These are phyloP conservation scores for Achlya flavicornis DNA, from an alignment of 2,888 invertebrate species.

Conservation along the genomic window DNA sequence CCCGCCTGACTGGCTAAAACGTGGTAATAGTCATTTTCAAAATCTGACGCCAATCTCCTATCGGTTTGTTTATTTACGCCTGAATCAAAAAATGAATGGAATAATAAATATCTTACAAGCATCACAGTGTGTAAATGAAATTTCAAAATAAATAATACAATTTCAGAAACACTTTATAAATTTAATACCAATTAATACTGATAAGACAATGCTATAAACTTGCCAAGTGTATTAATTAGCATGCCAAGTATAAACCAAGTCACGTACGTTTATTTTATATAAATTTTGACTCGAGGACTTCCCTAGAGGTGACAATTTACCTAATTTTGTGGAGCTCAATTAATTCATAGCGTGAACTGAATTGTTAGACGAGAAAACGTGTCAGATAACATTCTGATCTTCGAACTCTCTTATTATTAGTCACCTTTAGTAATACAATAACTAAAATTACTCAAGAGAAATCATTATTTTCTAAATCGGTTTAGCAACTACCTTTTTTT, in stretches of 20 bases:
- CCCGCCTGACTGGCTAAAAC: no score
- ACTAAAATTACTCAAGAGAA: not conserved
- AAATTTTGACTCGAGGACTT: conserved; percentile 18
- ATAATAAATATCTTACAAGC: no score
- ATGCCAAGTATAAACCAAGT: conserved; percentile 24
- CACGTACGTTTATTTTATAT: conserved; percentile 23
- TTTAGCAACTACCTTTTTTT: not conserved
- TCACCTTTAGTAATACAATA: not conserved
- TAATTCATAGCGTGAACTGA: conserved; percentile 47
- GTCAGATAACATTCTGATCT: not conserved
- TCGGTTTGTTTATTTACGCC: no score
- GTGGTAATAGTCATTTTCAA: no score
- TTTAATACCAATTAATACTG: conserved; percentile 2
- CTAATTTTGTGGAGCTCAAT: conserved; percentile 36
- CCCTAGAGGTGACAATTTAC: conserved; percentile 39
- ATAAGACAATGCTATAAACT: conserved; percentile 6
- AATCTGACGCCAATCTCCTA: no score
- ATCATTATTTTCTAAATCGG: not conserved
- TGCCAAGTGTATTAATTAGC: not conserved
- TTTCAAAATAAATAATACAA: no score
- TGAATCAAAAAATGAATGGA: no score
- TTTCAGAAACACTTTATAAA: not conserved
- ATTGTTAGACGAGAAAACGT: conserved; percentile 36
- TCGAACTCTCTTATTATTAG: not conserved
- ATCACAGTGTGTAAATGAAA: no score